Evolutionary conservation across 2,888 invertebrate species (phyloP), one percentile per base, ranked within the genome.

Genomic region (Andrena marginata): DNA sequence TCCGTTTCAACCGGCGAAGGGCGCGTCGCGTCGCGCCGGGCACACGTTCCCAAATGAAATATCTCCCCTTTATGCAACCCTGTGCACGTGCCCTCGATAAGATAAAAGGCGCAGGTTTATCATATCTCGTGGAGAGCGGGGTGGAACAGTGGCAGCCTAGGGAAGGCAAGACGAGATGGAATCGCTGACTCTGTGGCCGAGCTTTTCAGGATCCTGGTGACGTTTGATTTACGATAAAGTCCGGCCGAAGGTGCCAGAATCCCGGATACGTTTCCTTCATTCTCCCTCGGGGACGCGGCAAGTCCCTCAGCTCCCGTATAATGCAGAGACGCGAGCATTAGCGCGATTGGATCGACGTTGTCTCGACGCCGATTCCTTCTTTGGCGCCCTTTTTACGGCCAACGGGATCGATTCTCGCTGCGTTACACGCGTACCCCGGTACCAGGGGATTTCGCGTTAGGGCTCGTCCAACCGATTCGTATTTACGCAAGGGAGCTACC

Each of bases 281-380:
- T 83, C 71, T 71, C 63, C 65, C 59, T 51, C 16, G 78, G 31
- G 31, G 35, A 82, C 69, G 69, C 67, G 77, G 80, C 82, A 71
- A 84, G 80, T 80, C 84, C 71, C 84, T 65, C 65, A 80, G 79
- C 77, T 80, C 63, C 79, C 90, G 85, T 89, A 90, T 90, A 90
- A 91, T 92, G 87, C 89, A 92, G 70, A 80, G 74, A 67, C 77
- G 56, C 20, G 68, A 65, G 86, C 90, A 92, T 92, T 92, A 91
- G 88, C 73, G 79, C 86, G 91, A 91, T 91, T 91, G 90, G 89
- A 87, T 85, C 85, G 82, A 84, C 83, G 76, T 82, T 82, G 80
- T 77, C 72, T 77, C 60, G 59, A 35, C 63, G 54, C 68, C 65
- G 68, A 70, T 65, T 76, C 35, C 62, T 65, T 56, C 63, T 72